Evolutionary conservation across 2,113 vertebrate genomes (phyloP).

Genomic region (Cariama cristata): DNA sequence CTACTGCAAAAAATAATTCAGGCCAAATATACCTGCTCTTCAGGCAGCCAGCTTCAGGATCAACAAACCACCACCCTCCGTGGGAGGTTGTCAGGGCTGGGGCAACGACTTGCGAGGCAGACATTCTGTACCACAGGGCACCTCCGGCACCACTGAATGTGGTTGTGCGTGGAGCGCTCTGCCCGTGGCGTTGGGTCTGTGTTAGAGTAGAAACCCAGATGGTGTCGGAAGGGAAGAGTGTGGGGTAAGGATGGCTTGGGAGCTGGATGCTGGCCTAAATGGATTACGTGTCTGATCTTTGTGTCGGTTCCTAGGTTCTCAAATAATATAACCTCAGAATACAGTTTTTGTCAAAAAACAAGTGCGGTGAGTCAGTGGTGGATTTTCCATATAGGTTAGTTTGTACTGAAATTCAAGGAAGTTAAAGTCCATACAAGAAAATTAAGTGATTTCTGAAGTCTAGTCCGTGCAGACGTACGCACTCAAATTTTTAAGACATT

Average conservation of each 20-base stretch:
- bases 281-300: neutral
- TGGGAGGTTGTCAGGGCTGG: neutral
- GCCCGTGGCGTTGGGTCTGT: neutral
- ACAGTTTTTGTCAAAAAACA: neutral
- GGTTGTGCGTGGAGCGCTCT: neutral
- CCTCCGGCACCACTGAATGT: neutral
- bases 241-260: neutral
- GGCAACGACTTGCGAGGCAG: neutral
- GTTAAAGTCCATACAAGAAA: neutral
- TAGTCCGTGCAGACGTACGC: neutral
- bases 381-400: neutral
- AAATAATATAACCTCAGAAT: neutral
- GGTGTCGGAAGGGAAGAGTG: rapidly evolving
- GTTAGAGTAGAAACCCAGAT: neutral
- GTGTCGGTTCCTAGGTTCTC: neutral
- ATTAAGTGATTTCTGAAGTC: neutral
- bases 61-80: neutral
- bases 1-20: neutral
- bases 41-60: neutral
- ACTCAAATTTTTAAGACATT: neutral
- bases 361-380: neutral
- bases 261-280: neutral
- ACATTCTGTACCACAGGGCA: neutral
- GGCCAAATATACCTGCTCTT: neutral
- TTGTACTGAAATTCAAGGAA: neutral